Evolutionary conservation across 1,140 invertebrate species (phyloP), one percentile per base, ranked within the genome.

Genomic region (Druon quercuslanigerum): DNA sequence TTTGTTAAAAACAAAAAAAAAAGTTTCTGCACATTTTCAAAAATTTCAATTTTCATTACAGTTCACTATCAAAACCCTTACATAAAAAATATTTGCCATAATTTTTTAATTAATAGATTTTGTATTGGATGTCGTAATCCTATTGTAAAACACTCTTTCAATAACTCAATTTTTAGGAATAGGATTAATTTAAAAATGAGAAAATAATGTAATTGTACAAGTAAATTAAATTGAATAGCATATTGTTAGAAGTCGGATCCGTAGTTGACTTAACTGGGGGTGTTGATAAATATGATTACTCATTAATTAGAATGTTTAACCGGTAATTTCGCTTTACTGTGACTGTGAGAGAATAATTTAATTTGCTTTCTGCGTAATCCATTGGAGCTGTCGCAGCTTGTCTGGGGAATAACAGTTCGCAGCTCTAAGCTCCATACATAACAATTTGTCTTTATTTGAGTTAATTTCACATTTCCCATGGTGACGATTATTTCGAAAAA

Each of bases 301-400:
- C 74, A 73, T 83, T 81, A 84, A 84, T 82, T 81, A 80, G 71
- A 81, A 83, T 79, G 75, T 84, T 81, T 84, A 77, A 50, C 52
- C 57, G 79, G 74, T 80, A 81, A 84, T 83, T 81, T 76, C 70
- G 50, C 51, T 52, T 14, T 72, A 60, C 72, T 77, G 73, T 76
- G 78, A 60, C 72, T 77, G 73, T 76, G 78, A 77, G 56, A 60
- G 72, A 51, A 70, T 84, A 80, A 84, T 79, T 82, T 60, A 77
- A 82, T 82, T 84, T 76, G 73, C 66, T 78, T 71, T 72, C 66
- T 51, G 50, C 25, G 25, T 51, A 73, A 75, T 76, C 73, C 78
- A 84, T 82, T 82, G 78, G 74, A 79, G 52, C 51, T 50, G 74
- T 77, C 77, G 66, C 12, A 25, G 57, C 25, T 46, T 66, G 40